Conservation (phyloP, 1,140 invertebrate genomes). For the Lerema accius region DNA sequence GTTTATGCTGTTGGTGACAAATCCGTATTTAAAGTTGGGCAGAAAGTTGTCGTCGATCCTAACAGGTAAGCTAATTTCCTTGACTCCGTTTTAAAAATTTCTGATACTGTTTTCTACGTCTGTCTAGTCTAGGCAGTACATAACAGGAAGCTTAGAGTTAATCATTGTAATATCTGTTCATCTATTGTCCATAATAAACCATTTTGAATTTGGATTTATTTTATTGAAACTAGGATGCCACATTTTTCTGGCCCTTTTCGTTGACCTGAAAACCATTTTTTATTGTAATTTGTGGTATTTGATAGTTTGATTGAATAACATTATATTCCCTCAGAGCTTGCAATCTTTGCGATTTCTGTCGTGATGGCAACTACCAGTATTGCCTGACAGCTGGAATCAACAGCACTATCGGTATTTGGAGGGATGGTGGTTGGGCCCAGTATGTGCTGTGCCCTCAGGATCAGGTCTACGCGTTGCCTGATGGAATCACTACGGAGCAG, state of each 20-base stretch:
- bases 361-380: constrained; percentile 84
- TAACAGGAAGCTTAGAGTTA: too few species aligned
- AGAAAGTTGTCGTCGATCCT: constrained; percentile 87
- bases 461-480: constrained; percentile 84
- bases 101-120: too few species aligned
- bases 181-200: too few species aligned
- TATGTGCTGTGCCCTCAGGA: constrained; percentile 84
- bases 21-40: constrained; percentile 84
- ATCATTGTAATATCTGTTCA: too few species aligned
- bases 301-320: too few species aligned
- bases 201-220: too few species aligned
- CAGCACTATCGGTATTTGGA: constrained; percentile 86
- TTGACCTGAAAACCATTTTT: constrained; percentile 25
- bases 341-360: constrained; percentile 84
- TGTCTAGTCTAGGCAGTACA: not conserved
- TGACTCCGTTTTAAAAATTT: too few species aligned
- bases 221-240: too few species aligned
- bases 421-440: constrained; percentile 87
- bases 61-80: constrained; percentile 83
- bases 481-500: constrained; percentile 81
- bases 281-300: too few species aligned
- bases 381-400: constrained; percentile 84
- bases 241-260: too few species aligned
- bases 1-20: constrained; percentile 83
- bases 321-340: constrained; percentile 72